Base-by-base conservation (phyloP, 2,888 invertebrate species). In the Drosophila monieri region DNA sequence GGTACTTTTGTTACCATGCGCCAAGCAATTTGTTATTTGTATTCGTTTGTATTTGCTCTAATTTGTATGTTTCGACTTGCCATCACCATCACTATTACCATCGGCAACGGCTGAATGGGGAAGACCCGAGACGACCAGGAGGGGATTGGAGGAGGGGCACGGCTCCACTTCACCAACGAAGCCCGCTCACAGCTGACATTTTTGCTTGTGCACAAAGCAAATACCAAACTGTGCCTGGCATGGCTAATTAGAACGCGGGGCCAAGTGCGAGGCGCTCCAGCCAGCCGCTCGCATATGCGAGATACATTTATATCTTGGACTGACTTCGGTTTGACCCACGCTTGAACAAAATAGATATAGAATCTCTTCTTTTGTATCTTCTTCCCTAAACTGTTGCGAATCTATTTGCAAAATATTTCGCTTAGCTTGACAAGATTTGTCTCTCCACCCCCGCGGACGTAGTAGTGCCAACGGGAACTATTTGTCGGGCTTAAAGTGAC, bases 1-100 rank as follows among this genome's bases (percentile, higher is more conserved):
- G 87, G 84, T 69, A 77, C 74, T 69, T 85, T 81, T 81, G 87
- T 84, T 84, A 75, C 87, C 83, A 81, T 79, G 76, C 85, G 80
- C 83, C 53, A 61, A 46, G 69, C 83, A 78, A 87, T 85, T 87
- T 78, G 75, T 77, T 81, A 77, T 76, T 80, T 72, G 73, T 67
- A 70, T 79, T 67, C 76, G 69, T 75, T 73, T 73, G 62, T 78
- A 81, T 84, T 78, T 85, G 85, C 83, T 85, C 87, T 85, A 84
- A 84, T 84, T 84, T 87, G 88, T 78, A 79, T 77, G 83, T 76
- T 65, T 67, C 65, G 53, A 67, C 73, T 44, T 27, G 32, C 30
- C 49, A 12, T 51, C 46, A 27, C 21, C 54, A 30, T 32, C 43
- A 25, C 14, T 43, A 27, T 49, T 37, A 25, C 25, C 47, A 60